phyloP scores from a whole-genome alignment of 2,888 invertebrate genomes.

The Chelonus formosanus region DNA sequence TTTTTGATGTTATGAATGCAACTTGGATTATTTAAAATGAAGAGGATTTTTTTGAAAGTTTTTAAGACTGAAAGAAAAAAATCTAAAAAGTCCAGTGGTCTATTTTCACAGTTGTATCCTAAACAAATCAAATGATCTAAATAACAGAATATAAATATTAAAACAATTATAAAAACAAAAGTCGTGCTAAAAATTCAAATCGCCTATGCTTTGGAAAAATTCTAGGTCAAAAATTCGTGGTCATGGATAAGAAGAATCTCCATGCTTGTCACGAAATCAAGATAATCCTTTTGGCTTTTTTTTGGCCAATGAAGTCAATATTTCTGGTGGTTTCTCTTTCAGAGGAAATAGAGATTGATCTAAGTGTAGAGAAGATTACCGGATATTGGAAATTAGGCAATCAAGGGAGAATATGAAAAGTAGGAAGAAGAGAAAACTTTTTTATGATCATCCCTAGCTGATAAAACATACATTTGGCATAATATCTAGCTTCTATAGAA shows the following conservation, averaged over 20 bases:
- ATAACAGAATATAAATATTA: no score
- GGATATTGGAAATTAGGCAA: no score
- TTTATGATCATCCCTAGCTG: background rate
- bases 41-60: no score
- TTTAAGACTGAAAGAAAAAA: no score
- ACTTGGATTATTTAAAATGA: no score
- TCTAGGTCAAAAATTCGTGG: conserved; percentile 30
- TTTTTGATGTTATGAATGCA: no score
- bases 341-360: background rate
- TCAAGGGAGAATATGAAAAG: background rate
- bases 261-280: no score
- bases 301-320: no score
- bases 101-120: no score
- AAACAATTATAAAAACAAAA: conserved; percentile 33
- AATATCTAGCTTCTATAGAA: conserved; percentile 42
- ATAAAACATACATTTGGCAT: background rate
- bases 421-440: background rate
- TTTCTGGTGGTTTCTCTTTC: background rate
- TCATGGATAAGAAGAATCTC: background rate
- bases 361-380: background rate
- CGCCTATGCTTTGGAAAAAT: conserved; percentile 31
- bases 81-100: no score
- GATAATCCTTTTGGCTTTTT: no score
- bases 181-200: conserved; percentile 40
- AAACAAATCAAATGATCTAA: no score